phyloP scores from a whole-genome alignment of 1,140 invertebrate species.

The Lordiphosa mommai region DNA sequence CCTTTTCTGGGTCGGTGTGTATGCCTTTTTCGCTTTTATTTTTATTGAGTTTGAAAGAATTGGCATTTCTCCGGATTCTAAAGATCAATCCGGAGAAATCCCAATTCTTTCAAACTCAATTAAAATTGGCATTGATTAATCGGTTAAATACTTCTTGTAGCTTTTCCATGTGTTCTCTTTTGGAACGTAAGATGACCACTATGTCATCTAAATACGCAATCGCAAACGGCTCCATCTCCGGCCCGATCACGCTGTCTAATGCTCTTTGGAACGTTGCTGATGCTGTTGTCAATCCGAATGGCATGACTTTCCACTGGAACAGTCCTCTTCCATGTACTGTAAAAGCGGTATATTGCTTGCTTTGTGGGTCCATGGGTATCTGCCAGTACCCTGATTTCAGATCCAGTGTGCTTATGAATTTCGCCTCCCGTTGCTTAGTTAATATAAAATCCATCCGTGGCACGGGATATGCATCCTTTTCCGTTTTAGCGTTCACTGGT shows the following conservation, averaged over 20 bases:
- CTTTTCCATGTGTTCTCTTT: background rate
- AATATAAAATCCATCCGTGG: background rate
- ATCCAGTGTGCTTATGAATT: background rate
- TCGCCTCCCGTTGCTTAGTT: background rate
- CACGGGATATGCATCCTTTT: background rate
- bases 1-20: background rate
- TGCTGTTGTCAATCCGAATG: background rate
- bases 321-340: background rate
- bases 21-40: background rate
- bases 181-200: background rate
- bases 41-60: background rate
- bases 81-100: background rate
- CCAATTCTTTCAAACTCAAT: background rate
- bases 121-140: too few species aligned
- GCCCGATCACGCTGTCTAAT: background rate
- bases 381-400: conserved; percentile 1
- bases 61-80: background rate
- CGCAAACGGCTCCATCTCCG: background rate
- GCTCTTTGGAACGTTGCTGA: background rate
- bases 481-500: background rate
- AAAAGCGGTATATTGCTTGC: background rate
- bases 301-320: background rate
- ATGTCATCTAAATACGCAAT: background rate
- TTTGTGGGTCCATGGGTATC: background rate
- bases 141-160: too few species aligned